phyloP scores from a whole-genome alignment of 2,113 vertebrate species.

The Rhombomys opimus region DNA sequence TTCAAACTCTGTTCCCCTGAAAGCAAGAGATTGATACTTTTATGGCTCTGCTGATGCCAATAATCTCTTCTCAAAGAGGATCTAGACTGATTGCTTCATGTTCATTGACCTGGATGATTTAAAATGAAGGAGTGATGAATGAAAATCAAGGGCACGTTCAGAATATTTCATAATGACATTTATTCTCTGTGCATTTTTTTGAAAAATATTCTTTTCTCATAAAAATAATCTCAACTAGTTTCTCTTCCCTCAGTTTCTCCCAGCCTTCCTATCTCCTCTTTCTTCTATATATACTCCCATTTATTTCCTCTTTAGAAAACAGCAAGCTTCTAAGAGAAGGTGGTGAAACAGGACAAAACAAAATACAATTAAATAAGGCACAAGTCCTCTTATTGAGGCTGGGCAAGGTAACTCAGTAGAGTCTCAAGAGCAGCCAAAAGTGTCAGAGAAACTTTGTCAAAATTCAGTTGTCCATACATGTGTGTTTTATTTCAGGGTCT shows the following conservation, averaged over 20 bases:
- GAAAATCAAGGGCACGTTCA: constrained; percentile 51
- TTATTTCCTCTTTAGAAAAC: background rate
- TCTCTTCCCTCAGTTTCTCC: background rate
- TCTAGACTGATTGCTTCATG: constrained; percentile 36
- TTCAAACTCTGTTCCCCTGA: constrained; percentile 62
- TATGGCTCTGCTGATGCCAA: constrained; percentile 61
- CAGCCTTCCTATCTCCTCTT: background rate
- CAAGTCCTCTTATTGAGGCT: background rate
- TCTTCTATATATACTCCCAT: background rate
- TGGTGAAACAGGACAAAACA: no score
- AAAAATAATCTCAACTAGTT: background rate
- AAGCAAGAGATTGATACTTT: constrained; percentile 77
- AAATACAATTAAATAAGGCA: no score
- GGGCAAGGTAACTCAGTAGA: background rate
- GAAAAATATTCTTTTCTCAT: background rate
- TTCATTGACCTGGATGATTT: constrained; percentile 64
- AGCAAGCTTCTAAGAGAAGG: background rate
- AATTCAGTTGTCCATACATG: background rate
- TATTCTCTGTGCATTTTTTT: background rate
- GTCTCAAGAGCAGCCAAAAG: background rate
- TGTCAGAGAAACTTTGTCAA: background rate
- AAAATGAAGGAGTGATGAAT: constrained; percentile 76
- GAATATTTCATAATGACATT: constrained; percentile 62
- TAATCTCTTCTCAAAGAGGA: constrained; percentile 67
- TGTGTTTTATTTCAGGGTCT: no score